Conservation (phyloP, 2,113 vertebrate species). For the Willisornis vidua region DNA sequence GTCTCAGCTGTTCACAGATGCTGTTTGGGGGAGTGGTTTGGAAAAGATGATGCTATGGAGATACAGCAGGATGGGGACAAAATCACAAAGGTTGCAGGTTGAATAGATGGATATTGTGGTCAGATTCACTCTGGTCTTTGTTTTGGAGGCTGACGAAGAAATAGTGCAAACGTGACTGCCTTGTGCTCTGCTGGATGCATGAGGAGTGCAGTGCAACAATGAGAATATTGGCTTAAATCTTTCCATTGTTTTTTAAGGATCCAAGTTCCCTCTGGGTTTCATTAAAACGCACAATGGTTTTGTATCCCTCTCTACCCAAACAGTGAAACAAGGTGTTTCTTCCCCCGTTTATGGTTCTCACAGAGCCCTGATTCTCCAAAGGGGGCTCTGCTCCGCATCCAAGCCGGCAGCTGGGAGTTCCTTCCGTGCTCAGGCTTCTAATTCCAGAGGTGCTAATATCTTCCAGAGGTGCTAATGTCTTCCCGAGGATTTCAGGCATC, state of each 20-base stretch:
- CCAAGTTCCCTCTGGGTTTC: neutral
- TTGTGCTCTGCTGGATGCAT: neutral
- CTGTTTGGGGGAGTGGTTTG: neutral
- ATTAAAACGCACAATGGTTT: neutral
- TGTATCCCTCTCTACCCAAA: neutral
- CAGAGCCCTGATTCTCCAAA: neutral
- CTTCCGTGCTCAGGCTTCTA: neutral
- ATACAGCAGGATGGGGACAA: neutral
- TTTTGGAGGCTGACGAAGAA: neutral
- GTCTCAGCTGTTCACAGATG: neutral
- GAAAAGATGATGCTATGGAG: neutral
- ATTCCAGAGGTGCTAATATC: neutral
- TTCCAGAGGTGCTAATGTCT: neutral
- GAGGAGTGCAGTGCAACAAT: neutral
- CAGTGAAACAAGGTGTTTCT: neutral
- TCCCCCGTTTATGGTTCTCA: neutral
- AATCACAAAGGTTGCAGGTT: neutral
- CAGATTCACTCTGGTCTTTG: neutral
- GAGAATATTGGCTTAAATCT: neutral
- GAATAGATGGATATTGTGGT: neutral
- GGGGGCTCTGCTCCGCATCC: accelerated
- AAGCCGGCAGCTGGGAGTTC: accelerated
- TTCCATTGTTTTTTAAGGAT: neutral
- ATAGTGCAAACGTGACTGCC: neutral
- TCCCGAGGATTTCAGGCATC: neutral